Evolutionary conservation across 2,797 vertebrate species (phyloP).

Genomic region (Mycteria americana): DNA sequence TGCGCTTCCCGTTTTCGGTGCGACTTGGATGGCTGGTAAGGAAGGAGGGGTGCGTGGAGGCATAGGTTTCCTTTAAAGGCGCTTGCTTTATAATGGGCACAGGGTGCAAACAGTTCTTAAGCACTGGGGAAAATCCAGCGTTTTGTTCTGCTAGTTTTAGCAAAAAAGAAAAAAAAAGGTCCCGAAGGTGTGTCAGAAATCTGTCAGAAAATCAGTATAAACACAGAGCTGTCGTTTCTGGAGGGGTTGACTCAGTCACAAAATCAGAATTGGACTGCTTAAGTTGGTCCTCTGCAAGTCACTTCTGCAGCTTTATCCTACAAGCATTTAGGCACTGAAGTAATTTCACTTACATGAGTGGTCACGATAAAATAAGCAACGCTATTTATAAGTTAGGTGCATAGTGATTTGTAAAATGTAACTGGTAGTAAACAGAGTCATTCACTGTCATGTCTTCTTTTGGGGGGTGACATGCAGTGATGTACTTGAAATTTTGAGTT

Average conservation of each 20-base stretch:
- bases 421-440: not conserved
- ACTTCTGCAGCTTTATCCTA: not conserved
- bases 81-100: not conserved
- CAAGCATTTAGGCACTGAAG: not conserved
- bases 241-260: not conserved
- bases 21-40: not conserved
- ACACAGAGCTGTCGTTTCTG: not conserved
- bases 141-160: not conserved
- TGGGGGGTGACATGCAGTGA: not conserved
- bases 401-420: not conserved
- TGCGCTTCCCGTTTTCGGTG: not conserved
- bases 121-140: not conserved
- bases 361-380: not conserved
- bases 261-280: not conserved
- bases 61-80: too few species aligned
- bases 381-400: not conserved
- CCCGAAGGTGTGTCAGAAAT: not conserved
- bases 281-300: not conserved
- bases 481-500: not conserved
- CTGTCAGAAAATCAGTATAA: not conserved
- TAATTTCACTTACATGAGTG: not conserved
- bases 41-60: not conserved
- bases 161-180: not conserved
- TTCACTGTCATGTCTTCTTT: not conserved
- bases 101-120: too few species aligned